Conservation (phyloP, 1,140 invertebrate species). For the Sitobion miscanthi region DNA sequence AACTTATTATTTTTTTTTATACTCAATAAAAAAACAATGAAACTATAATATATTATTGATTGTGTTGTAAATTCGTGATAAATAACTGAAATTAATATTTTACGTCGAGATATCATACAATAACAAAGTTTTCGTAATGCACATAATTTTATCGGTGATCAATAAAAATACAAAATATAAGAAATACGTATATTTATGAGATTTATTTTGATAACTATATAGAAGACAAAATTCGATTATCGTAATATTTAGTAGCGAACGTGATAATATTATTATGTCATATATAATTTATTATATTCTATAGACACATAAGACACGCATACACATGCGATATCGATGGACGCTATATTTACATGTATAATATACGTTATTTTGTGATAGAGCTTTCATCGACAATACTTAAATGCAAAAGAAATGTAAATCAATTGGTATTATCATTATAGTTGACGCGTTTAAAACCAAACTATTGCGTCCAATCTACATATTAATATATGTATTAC, state of each 20-base stretch:
- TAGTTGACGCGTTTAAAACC: no score
- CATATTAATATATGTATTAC: no score
- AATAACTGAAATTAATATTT: not conserved
- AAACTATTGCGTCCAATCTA: no score
- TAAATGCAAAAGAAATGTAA: no score
- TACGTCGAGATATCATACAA: not conserved
- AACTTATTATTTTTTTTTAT: not conserved
- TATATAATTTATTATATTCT: no score
- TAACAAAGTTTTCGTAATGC: not conserved
- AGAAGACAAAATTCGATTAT: not conserved
- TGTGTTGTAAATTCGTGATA: not conserved
- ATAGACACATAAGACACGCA: no score
- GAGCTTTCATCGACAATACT: no score
- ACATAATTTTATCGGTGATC: not conserved
- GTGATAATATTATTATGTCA: no score
- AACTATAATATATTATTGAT: not conserved
- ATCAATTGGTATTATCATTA: not conserved
- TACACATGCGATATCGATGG: no score
- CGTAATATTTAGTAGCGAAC: not conserved
- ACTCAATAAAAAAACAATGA: not conserved
- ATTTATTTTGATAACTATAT: not conserved
- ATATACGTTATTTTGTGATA: no score
- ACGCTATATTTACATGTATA: no score
- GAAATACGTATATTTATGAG: not conserved
- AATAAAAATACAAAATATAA: not conserved